These are phyloP conservation scores for Drymodes brunneopygia DNA, from an alignment of 2,113 vertebrate genomes.

Conservation along the genomic window DNA sequence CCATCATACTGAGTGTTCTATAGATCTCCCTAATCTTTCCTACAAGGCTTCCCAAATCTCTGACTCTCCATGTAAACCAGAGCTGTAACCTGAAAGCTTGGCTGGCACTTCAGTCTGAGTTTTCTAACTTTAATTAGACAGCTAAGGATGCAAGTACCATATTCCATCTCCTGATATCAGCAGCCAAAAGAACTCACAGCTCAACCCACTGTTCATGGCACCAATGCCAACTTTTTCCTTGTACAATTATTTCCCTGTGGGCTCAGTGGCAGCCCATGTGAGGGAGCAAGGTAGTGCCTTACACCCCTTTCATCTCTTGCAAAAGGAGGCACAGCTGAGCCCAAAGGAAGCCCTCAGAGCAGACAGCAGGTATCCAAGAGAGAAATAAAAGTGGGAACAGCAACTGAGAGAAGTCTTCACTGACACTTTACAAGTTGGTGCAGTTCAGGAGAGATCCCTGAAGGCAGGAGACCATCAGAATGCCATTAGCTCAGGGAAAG, in stretches of 20 bases:
- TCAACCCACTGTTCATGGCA: background rate
- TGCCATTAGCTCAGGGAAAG: background rate
- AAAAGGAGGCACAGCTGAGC: background rate
- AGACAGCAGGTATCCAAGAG: background rate
- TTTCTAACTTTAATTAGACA: background rate
- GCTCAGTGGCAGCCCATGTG: background rate
- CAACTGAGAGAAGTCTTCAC: background rate
- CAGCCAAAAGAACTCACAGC: background rate
- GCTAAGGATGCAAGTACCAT: background rate
- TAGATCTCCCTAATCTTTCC: background rate
- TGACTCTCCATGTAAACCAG: background rate
- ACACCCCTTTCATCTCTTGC: background rate
- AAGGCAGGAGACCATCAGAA: constrained; percentile 10
- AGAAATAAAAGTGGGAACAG: background rate
- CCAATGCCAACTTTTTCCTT: background rate
- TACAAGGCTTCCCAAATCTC: background rate
- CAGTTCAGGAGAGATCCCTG: background rate
- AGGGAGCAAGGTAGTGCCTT: background rate
- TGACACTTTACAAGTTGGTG: background rate
- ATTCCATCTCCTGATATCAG: background rate
- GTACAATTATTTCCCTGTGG: background rate
- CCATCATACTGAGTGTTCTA: background rate
- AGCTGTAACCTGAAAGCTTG: background rate
- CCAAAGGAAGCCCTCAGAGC: background rate
- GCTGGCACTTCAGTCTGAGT: background rate